Evolutionary conservation across 2,113 vertebrate species (phyloP), one percentile per base, ranked within the genome.

Genomic region (Crocuta crocuta): DNA sequence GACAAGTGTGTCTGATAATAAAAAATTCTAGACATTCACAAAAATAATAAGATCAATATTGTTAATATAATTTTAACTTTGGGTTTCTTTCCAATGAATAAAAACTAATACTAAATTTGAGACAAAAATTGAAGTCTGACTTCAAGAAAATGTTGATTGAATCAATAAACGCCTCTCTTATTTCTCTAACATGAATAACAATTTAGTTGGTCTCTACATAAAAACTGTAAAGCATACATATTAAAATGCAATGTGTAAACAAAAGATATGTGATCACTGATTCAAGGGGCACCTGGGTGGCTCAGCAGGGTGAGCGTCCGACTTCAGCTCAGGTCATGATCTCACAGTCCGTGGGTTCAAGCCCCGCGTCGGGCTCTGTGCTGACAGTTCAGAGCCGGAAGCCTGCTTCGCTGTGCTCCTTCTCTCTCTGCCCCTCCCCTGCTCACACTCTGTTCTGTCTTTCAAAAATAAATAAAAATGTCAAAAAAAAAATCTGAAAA

Each of bases 81-180:
- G 43, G 7, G 43, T 86, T 91, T 91, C 58, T 87, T 48, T 65
- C 53, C 53, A 93, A 82, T 87, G 33, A 95, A 76, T 74, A 83
- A 88, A 94, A 87, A 9, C 45, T 39, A 83, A 2, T 33, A 70
- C 19, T 17, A 68, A 93, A 93, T 45, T 90, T 61, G 81, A 82
- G 88, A 91, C 55, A 86, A 79, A 92, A 95, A 61, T 31, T 53
- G 71, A 81, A 96, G 35, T 86, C 23, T 78, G 70, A 83, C 9
- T 78, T 97, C 58, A 91, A 96, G 53, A 84, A 95, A 79, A 58
- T 55, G 35, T 16, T 89, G 24, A 86, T 4, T 91, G 16, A 94
- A 61, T 80, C 31, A 84, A 35, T 28, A 83, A 96, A 79, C 2
- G 24, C 2, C 21, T 84, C 9, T 48, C 55, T 55, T 43, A 73